Evolutionary conservation across 2,797 vertebrate genomes (phyloP).

Genomic region (Microctenopoma stevenorrisi): DNA sequence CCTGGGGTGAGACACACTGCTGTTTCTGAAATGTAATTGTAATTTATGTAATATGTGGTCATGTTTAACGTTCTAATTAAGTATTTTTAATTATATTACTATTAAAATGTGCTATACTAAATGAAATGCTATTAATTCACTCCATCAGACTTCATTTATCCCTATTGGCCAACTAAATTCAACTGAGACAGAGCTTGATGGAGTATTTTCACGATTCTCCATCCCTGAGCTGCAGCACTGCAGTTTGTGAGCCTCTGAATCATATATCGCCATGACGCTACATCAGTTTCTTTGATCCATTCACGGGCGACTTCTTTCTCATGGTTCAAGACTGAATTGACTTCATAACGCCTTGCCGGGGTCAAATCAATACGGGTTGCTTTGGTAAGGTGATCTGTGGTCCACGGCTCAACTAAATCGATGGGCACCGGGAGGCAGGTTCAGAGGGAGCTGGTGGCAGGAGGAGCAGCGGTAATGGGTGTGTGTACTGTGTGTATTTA

Average conservation of each 20-base stretch:
- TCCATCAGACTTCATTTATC: neutral
- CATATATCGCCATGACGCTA: neutral
- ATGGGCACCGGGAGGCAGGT: conserved; percentile 30
- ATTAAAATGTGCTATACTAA: no score
- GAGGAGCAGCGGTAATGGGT: neutral
- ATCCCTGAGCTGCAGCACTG: conserved; percentile 25
- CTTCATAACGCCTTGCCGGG: conserved; percentile 21
- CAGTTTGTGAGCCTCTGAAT: conserved; percentile 4
- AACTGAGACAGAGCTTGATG: neutral
- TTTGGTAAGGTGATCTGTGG: conserved; percentile 36
- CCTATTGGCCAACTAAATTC: neutral
- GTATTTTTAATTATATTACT: no score
- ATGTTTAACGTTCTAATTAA: no score
- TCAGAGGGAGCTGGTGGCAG: conserved; percentile 1
- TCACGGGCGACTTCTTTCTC: conserved; percentile 22
- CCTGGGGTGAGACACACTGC: no score
- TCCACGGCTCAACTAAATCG: conserved; percentile 29
- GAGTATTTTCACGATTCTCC: conserved; percentile 1
- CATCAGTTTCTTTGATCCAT: conserved; percentile 35
- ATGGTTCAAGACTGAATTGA: conserved; percentile 44
- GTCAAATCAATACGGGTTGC: conserved; percentile 44
- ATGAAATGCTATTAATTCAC: neutral
- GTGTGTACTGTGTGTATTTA: no score
- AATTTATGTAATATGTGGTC: no score
- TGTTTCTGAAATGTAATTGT: no score